phyloP scores from a whole-genome alignment of 1,140 invertebrate genomes.

The Dendroctonus ponderosae region DNA sequence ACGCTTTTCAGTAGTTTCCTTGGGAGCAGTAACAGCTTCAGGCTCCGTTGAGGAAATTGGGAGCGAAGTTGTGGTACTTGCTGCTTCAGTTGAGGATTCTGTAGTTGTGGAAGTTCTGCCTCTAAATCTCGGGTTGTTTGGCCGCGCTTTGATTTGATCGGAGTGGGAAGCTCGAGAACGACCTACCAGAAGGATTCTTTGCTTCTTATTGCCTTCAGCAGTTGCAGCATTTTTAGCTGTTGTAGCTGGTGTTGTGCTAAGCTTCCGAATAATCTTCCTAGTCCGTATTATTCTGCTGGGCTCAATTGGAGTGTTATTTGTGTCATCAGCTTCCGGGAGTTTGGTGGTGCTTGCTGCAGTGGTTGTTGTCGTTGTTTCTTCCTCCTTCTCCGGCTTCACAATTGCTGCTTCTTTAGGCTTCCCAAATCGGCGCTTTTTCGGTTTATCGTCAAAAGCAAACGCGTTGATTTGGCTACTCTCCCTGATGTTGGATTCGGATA shows the following conservation, averaged over 20 bases:
- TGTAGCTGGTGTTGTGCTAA: slow-evolving; percentile 45
- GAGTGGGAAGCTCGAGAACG: too few species aligned
- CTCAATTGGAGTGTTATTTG: slow-evolving; percentile 29
- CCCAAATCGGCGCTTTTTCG: slow-evolving; percentile 14
- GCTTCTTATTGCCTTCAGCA: too few species aligned
- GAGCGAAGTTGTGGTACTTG: not conserved
- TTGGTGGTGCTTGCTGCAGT: slow-evolving; percentile 12
- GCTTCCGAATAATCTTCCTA: slow-evolving; percentile 56
- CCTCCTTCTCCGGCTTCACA: not conserved
- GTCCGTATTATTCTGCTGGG: slow-evolving; percentile 47
- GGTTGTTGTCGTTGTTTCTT: slow-evolving; percentile 12
- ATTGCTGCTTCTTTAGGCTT: slow-evolving; percentile 5
- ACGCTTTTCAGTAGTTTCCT: too few species aligned
- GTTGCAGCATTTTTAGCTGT: too few species aligned
- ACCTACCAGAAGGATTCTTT: too few species aligned
- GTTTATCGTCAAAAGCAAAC: slow-evolving; percentile 40
- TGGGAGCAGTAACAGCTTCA: too few species aligned
- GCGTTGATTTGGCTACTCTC: slow-evolving; percentile 51
- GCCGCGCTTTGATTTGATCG: not conserved
- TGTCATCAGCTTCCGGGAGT: not conserved
- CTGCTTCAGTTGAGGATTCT: slow-evolving; percentile 18
- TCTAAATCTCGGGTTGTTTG: not conserved
- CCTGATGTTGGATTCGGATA: slow-evolving; percentile 58
- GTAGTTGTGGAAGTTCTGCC: not conserved
- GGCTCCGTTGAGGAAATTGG: too few species aligned